phyloP scores from a whole-genome alignment of 2,888 invertebrate species.

The Augochlorella aurata region DNA sequence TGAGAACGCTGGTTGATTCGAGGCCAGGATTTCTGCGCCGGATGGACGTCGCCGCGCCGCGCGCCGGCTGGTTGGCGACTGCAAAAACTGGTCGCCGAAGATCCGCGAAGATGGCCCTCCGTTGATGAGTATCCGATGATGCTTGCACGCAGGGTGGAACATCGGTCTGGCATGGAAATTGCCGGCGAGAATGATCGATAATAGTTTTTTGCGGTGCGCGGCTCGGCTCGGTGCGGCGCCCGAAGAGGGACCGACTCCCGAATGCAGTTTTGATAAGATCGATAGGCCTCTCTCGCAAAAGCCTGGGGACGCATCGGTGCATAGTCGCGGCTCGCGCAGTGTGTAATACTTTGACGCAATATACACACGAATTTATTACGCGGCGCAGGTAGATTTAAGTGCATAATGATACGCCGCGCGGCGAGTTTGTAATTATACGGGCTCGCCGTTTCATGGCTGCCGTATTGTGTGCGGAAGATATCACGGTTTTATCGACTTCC shows the following conservation, averaged over 20 bases:
- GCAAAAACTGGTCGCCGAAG: conserved; percentile 53
- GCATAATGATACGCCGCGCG: conserved; percentile 30
- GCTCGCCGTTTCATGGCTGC: not conserved
- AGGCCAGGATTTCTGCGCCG: too few relatives aligned
- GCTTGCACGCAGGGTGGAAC: conserved; percentile 30
- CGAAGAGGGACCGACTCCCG: conserved; percentile 5
- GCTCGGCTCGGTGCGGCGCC: not conserved
- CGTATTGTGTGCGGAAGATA: conserved; percentile 35
- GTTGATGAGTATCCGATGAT: conserved; percentile 55
- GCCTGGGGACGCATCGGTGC: not conserved
- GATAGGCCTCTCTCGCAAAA: conserved; percentile 13
- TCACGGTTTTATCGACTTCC: conserved; percentile 37
- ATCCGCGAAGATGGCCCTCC: conserved; percentile 31
- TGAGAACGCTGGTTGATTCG: too few relatives aligned
- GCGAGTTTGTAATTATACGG: conserved; percentile 36
- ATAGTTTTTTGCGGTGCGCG: conserved; percentile 6
- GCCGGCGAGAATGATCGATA: conserved; percentile 46
- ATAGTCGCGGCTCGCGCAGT: not conserved
- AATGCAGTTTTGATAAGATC: conserved; percentile 36
- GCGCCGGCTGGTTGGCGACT: conserved; percentile 4
- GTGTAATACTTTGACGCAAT: conserved; percentile 34
- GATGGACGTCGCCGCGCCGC: too few relatives aligned
- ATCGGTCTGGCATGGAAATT: conserved; percentile 44
- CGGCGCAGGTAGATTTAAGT: conserved; percentile 20
- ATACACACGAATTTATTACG: conserved; percentile 31